Percentiles rank a stretch among this genome's conserved stretches.
Conservation (phyloP, 2,797 vertebrate genomes). For the Valencia hispanica region DNA sequence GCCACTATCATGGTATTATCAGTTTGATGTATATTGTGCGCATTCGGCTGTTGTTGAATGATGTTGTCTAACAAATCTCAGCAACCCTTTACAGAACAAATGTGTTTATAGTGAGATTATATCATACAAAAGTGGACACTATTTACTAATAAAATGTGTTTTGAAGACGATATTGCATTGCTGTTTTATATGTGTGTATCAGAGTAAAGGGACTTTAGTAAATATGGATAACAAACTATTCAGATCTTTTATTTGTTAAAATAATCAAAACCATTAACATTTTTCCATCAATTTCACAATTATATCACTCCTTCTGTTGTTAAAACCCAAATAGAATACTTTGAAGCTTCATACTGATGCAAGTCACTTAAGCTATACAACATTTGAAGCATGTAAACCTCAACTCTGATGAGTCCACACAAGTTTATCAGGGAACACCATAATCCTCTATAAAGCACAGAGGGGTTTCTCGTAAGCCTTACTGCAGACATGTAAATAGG, state of each 20-base stretch:
- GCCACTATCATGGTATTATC: not conserved
- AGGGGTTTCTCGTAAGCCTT: constrained; percentile 70
- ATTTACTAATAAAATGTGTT: not conserved
- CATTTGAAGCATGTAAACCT: constrained; percentile 46
- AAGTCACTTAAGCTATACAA: not conserved
- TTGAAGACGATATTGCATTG: not conserved
- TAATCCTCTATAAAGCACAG: constrained; percentile 73
- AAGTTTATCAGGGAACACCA: constrained; percentile 62
- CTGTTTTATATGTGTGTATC: not conserved
- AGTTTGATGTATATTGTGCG: not conserved
- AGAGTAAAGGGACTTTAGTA: not conserved
- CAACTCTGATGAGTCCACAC: constrained; percentile 54
- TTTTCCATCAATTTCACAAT: not conserved
- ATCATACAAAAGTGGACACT: not conserved
- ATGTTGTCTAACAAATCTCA: not conserved
- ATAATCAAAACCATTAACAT: not conserved
- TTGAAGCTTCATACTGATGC: not conserved
- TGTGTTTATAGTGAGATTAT: not conserved
- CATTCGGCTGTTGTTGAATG: not conserved
- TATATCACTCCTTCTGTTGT: not conserved
- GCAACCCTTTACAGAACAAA: not conserved
- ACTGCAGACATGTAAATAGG: constrained; percentile 60
- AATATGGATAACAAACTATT: not conserved
- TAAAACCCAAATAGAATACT: not conserved
- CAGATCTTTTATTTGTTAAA: not conserved